Conservation (phyloP, 2,888 invertebrate genomes). For the Chloroclysta siterata region DNA sequence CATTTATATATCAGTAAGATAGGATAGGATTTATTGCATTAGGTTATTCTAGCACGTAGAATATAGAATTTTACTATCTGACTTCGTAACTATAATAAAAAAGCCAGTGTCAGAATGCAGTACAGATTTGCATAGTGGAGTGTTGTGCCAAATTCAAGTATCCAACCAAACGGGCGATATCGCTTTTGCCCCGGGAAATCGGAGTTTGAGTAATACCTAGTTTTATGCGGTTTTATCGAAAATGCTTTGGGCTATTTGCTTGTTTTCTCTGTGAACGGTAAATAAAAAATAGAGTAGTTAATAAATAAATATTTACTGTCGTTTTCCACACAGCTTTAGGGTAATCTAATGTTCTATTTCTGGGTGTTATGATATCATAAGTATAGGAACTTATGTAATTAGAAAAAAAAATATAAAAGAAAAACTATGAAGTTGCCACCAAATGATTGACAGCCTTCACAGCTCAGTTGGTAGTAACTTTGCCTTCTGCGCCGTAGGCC, state of each 20-base stretch:
- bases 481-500: too few species aligned
- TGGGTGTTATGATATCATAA: too few species aligned
- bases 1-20: too few species aligned
- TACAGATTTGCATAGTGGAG: slow-evolving; percentile 17
- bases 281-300: neutral
- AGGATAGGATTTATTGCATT: too few species aligned
- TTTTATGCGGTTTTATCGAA: slow-evolving; percentile 15
- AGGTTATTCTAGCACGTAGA: neutral
- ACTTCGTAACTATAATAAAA: neutral
- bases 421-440: too few species aligned
- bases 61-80: neutral
- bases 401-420: too few species aligned
- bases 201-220: slow-evolving; percentile 12
- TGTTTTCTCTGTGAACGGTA: neutral
- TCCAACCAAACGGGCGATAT: too few species aligned
- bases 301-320: neutral
- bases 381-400: too few species aligned
- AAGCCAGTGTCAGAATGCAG: slow-evolving; percentile 1
- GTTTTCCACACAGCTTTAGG: too few species aligned
- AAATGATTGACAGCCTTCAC: too few species aligned
- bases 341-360: too few species aligned
- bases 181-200: slow-evolving; percentile 8
- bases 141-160: slow-evolving; percentile 29
- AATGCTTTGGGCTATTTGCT: slow-evolving; percentile 8
- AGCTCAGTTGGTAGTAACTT: too few species aligned